Evolutionary conservation across 2,888 invertebrate species (phyloP).

Genomic region (Sarcophaga variegata): DNA sequence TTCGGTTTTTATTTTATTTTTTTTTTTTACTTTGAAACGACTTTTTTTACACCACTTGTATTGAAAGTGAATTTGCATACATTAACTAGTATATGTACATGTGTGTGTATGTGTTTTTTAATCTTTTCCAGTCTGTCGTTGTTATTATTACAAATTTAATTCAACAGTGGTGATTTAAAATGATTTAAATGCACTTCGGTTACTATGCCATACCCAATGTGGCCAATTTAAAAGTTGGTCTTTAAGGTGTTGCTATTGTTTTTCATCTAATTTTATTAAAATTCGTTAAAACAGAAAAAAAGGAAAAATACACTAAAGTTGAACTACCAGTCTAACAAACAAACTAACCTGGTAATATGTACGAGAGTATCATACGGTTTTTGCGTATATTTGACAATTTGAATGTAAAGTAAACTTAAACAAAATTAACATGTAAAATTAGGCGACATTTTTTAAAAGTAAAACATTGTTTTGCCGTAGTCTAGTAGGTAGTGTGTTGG

Average conservation of each 20-base stretch:
- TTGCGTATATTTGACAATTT: no score
- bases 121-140: no score
- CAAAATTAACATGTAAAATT: no score
- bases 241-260: conserved; percentile 70
- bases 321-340: conserved; percentile 56
- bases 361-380: neutral
- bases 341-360: neutral
- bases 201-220: conserved; percentile 50
- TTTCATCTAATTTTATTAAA: conserved; percentile 74
- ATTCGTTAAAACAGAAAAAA: conserved; percentile 3
- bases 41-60: neutral
- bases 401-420: no score
- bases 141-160: neutral
- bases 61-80: conserved; percentile 51
- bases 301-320: conserved; percentile 13
- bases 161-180: conserved; percentile 36
- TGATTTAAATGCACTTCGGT: conserved; percentile 52
- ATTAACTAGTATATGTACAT: conserved; percentile 3
- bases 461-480: no score
- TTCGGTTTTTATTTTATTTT: conserved; percentile 17
- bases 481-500: no score
- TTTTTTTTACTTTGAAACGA: no score
- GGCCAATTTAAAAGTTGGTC: conserved; percentile 23
- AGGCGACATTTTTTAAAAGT: no score
- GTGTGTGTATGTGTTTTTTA: neutral